phyloP scores from a whole-genome alignment of 2,113 vertebrate species.

The Eretmochelys imbricata region DNA sequence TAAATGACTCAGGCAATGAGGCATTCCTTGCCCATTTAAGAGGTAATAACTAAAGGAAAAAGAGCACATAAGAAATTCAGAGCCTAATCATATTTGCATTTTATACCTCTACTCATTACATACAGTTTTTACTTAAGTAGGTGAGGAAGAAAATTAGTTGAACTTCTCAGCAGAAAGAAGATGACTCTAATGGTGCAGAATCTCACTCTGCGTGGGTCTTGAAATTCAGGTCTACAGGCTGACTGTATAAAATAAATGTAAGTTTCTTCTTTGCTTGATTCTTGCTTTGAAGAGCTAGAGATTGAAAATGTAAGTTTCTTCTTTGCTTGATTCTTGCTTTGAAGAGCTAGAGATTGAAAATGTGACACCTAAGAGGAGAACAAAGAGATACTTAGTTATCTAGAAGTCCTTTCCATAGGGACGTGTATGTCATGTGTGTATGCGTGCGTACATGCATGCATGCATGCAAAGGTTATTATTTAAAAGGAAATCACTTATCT shows the following conservation, averaged over 20 bases:
- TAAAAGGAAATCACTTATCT: neutral
- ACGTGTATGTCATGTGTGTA: neutral
- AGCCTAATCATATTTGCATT: neutral
- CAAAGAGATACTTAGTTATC: neutral
- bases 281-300: neutral
- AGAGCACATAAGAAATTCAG: neutral
- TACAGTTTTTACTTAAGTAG: neutral
- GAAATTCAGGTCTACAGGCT: neutral
- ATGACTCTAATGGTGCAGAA: neutral
- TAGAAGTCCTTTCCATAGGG: neutral
- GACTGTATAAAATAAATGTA: neutral
- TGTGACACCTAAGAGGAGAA: no score
- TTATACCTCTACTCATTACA: neutral
- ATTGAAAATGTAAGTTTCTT: neutral
- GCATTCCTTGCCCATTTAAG: neutral
- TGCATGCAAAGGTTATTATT: neutral
- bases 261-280: neutral
- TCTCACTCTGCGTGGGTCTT: neutral
- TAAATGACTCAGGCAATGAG: neutral
- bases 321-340: neutral
- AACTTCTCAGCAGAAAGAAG: neutral
- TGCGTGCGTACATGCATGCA: accelerated
- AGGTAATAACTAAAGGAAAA: neutral
- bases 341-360: neutral
- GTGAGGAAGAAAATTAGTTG: neutral